These are phyloP conservation scores for Dunckerocampus dactyliophorus DNA, from an alignment of 2,113 vertebrate genomes.

Conservation along the genomic window DNA sequence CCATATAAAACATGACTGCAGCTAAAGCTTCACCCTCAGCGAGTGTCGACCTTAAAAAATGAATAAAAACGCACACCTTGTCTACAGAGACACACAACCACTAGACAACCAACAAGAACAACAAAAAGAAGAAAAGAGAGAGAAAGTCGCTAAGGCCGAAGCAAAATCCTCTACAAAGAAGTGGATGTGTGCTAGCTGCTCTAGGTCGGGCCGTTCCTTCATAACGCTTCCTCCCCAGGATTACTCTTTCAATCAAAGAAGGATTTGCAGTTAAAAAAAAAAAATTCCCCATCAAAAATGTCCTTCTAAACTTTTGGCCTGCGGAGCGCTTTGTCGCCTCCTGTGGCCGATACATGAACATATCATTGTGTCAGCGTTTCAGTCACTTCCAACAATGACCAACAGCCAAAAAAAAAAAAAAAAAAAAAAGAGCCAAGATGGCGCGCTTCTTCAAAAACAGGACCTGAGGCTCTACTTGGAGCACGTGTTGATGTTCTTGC, in stretches of 20 bases:
- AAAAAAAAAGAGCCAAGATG: neutral
- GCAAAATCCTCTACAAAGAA: constrained; percentile 46
- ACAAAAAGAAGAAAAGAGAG: constrained; percentile 42
- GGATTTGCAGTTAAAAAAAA: constrained; percentile 56
- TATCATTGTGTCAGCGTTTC: neutral
- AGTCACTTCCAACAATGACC: neutral
- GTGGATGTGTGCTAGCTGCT: constrained; percentile 42
- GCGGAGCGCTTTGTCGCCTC: constrained; percentile 21
- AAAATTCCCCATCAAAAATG: constrained; percentile 44
- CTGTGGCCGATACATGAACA: neutral
- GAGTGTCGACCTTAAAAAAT: constrained; percentile 28
- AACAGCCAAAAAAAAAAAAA: neutral
- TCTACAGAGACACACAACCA: constrained; percentile 42
- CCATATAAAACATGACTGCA: constrained; percentile 1
- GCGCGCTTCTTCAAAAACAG: no score
- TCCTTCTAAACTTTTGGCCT: constrained; percentile 34
- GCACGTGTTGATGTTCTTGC: constrained; percentile 95
- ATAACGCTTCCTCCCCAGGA: constrained; percentile 38
- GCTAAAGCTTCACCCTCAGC: constrained; percentile 12
- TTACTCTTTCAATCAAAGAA: constrained; percentile 51
- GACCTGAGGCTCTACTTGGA: constrained; percentile 71
- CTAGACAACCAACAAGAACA: constrained; percentile 37
- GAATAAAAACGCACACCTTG: neutral
- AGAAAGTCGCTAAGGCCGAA: constrained; percentile 34
- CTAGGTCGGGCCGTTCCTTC: constrained; percentile 34